A percentile compares a stretch with the other conserved stretches of the same genome.
These are phyloP conservation scores for Eurytoma adleriae DNA, from an alignment of 2,888 invertebrate species.

Conservation along the genomic window DNA sequence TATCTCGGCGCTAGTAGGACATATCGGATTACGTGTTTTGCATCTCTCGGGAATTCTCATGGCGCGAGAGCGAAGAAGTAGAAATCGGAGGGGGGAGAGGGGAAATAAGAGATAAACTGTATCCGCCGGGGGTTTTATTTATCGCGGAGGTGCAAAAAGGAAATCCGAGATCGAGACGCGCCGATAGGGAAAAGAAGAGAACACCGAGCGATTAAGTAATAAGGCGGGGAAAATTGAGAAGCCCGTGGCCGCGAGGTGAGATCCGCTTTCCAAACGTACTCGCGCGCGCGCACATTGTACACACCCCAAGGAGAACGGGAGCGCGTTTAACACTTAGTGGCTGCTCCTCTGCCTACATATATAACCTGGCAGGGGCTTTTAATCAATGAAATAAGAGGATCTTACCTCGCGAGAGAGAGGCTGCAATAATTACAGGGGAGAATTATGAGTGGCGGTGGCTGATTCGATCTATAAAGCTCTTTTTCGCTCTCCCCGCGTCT, in stretches of 20 bases:
- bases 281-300: neutral
- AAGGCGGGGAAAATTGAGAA: slow-evolving; percentile 39
- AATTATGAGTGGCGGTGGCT: slow-evolving; percentile 73
- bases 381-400: slow-evolving; percentile 74
- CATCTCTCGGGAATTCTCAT: slow-evolving; percentile 60
- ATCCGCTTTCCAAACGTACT: neutral
- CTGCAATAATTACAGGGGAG: slow-evolving; percentile 73
- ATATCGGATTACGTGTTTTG: slow-evolving; percentile 71
- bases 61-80: slow-evolving; percentile 23
- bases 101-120: slow-evolving; percentile 14
- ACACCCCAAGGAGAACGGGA: neutral
- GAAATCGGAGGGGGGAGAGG: slow-evolving; percentile 29
- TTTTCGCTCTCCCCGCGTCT: slow-evolving; percentile 28
- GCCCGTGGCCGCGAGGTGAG: neutral
- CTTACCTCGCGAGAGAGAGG: slow-evolving; percentile 54
- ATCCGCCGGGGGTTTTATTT: slow-evolving; percentile 20
- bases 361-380: slow-evolving; percentile 67
- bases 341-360: neutral
- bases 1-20: slow-evolving; percentile 70
- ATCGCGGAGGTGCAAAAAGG: slow-evolving; percentile 23
- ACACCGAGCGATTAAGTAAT: slow-evolving; percentile 38
- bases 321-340: slow-evolving; percentile 2
- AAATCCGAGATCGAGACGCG: slow-evolving; percentile 38
- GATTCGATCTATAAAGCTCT: slow-evolving; percentile 70
- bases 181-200: slow-evolving; percentile 35